Base-by-base conservation (phyloP, 1,140 invertebrate genomes). In the Eriosoma lanigerum region DNA sequence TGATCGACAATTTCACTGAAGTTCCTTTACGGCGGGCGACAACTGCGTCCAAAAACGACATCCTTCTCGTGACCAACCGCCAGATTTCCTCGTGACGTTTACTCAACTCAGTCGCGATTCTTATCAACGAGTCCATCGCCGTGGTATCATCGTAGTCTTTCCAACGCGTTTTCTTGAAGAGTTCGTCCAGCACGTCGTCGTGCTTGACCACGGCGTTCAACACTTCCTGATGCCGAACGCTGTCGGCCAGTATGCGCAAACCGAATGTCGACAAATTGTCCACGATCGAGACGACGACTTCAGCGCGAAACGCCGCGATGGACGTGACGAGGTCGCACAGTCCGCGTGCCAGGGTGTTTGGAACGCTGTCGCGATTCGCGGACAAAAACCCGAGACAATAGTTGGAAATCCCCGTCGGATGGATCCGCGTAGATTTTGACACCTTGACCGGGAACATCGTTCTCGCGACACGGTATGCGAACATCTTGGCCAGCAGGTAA, bases 401-500 rank as follows among this genome's bases (percentile, higher is more conserved):
- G 32, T 76, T 46, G 4, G 52, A n/a, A 5, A 76, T 21, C 17
- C 24, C n/a, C 13, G 9, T 6, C 13, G 38, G 19, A 15, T 58
- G 52, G 4, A 76, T 26, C 8, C 54, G 10, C 6, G 29, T 12
- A 13, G 54, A 26, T 12, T 32, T 60, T 4, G 73, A 44, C 52
- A 58, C 52, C 38, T 60, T 76, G 3, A 76, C 32, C 15, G 73
- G 73, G 3, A 76, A 76, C 50, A 76, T 56, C 13, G 54, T 15
- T 13, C 1, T 24, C 4, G n/a, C 38, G 1, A n/a, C 17, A 17
- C n/a, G 32, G 13, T 76, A 76, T 13, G 12, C 10, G 15, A 60
- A 78, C 75, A 78, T 62, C 38, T 78, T 78, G 54, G 75, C 75
- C 75, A 78, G n/a, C 56, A 78, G 17, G 15, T 78, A 9, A 1